phyloP scores from a whole-genome alignment of 2,113 vertebrate species.

The Cnemophilus loriae region DNA sequence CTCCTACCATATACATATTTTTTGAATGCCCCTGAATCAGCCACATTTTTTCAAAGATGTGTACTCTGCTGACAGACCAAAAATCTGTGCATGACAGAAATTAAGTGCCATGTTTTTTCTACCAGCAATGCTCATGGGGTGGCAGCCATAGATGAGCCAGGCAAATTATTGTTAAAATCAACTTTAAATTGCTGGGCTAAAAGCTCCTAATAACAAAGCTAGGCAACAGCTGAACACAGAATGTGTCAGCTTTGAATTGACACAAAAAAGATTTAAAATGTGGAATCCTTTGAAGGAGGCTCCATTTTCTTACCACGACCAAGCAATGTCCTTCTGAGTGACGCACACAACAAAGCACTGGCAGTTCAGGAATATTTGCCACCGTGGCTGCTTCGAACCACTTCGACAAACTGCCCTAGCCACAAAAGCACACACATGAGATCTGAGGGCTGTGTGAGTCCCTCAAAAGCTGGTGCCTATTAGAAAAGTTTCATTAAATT shows the following conservation, averaged over 20 bases:
- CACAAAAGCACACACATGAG: neutral
- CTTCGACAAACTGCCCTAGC: neutral
- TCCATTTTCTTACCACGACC: neutral
- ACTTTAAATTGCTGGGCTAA: neutral
- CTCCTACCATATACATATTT: rapidly evolving
- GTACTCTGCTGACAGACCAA: neutral
- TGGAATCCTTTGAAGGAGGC: neutral
- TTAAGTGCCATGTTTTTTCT: neutral
- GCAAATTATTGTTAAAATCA: neutral
- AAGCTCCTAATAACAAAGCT: neutral
- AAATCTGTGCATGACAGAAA: neutral
- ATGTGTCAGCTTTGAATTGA: neutral
- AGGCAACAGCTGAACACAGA: neutral
- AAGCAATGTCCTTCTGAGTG: neutral
- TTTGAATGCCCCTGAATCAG: too few relatives aligned
- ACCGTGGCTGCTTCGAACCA: neutral
- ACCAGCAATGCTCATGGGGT: neutral
- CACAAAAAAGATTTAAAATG: neutral
- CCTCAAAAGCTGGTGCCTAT: neutral
- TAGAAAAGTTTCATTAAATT: neutral
- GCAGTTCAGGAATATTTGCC: neutral
- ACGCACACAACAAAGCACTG: neutral
- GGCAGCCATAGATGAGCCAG: neutral
- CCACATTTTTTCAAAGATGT: neutral
- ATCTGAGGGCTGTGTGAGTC: neutral